phyloP scores from a whole-genome alignment of 2,888 invertebrate genomes.

The Epinotia brunnichana region DNA sequence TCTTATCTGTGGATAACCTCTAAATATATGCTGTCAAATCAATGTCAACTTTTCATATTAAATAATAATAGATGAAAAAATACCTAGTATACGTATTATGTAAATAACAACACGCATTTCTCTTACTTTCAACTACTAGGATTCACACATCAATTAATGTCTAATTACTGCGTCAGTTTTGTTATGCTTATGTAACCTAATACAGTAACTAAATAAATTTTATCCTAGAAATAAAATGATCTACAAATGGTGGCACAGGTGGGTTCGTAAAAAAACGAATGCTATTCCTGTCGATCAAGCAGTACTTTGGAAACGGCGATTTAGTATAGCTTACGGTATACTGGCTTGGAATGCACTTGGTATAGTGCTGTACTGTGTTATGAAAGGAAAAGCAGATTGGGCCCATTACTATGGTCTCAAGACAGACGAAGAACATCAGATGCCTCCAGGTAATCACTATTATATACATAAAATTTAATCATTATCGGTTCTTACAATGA shows the following conservation, averaged over 20 bases:
- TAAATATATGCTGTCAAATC: not conserved
- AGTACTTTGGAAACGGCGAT: conserved; percentile 83
- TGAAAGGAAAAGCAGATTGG: conserved; percentile 86
- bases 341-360: conserved; percentile 90
- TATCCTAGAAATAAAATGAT: conserved; percentile 55
- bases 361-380: conserved; percentile 83
- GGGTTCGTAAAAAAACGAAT: conserved; percentile 71
- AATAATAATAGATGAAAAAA: not conserved
- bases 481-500: too few relatives aligned
- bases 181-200: conserved; percentile 31
- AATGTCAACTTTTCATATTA: not conserved
- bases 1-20: conserved; percentile 13
- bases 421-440: conserved; percentile 81
- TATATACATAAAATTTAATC: not conserved
- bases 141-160: not conserved
- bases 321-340: conserved; percentile 86
- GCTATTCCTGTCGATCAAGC: conserved; percentile 80
- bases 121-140: not conserved
- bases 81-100: not conserved
- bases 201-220: conserved; percentile 32
- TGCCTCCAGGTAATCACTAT: conserved; percentile 81
- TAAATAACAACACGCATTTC: not conserved
- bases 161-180: not conserved
- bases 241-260: conserved; percentile 75
- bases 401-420: conserved; percentile 86